These are phyloP conservation scores for Heterotilapia buettikoferi DNA, from an alignment of 2,113 vertebrate genomes.

Conservation along the genomic window DNA sequence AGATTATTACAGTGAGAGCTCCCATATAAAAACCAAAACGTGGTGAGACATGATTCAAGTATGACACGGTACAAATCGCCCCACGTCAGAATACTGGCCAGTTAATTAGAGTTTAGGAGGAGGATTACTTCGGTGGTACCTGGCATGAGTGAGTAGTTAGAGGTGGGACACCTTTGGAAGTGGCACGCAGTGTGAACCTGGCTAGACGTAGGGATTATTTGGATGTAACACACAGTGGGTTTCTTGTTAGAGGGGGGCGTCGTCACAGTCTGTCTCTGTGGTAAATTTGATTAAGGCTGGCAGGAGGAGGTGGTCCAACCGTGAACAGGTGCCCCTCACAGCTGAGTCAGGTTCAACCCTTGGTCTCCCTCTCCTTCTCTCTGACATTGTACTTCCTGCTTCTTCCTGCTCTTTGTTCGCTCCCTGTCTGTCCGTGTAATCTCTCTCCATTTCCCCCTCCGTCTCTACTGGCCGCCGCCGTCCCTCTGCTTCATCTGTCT, in stretches of 20 bases:
- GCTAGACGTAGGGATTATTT: slow-evolving; percentile 56
- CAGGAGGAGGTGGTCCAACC: slow-evolving; percentile 55
- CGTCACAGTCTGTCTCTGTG: slow-evolving; percentile 62
- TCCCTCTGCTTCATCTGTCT: slow-evolving; percentile 34
- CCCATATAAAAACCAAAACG: not conserved
- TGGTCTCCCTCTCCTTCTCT: slow-evolving; percentile 33
- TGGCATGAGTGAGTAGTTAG: slow-evolving; percentile 23
- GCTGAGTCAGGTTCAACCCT: slow-evolving; percentile 52
- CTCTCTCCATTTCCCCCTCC: slow-evolving; percentile 23
- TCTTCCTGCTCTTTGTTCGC: slow-evolving; percentile 37
- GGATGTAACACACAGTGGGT: slow-evolving; percentile 62
- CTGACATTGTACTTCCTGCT: slow-evolving; percentile 35
- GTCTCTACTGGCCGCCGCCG: not conserved
- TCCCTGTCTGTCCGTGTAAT: slow-evolving; percentile 19
- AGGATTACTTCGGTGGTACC: slow-evolving; percentile 25
- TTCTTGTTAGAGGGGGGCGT: slow-evolving; percentile 59
- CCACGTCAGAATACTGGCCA: not conserved
- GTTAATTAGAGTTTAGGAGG: slow-evolving; percentile 36
- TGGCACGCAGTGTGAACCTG: slow-evolving; percentile 33
- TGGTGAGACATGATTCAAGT: not conserved
- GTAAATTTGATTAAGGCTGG: slow-evolving; percentile 70
- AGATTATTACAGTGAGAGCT: not conserved
- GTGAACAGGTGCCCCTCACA: slow-evolving; percentile 74
- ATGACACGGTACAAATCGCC: not conserved
- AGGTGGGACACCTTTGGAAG: slow-evolving; percentile 51